phyloP scores from a whole-genome alignment of 1,140 invertebrate species.

The Philotrypesis tridentata region DNA sequence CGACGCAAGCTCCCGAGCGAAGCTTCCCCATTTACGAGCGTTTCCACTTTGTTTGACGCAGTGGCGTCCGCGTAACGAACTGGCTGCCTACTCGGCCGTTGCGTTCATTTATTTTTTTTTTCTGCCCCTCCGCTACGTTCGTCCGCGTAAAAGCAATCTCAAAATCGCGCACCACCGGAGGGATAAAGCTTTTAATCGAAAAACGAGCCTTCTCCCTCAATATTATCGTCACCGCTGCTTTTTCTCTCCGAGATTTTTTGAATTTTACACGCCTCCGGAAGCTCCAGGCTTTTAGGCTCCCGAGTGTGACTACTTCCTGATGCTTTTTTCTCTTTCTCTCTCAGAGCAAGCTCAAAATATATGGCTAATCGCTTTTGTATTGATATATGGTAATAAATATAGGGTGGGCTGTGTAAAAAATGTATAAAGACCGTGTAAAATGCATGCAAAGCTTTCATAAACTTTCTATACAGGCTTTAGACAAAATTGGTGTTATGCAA shows the following conservation, averaged over 20 bases:
- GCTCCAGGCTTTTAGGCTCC: not conserved
- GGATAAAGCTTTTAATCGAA: conserved; percentile 12
- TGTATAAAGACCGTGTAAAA: no score
- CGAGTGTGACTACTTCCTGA: not conserved
- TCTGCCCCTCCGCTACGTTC: no score
- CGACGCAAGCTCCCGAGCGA: not conserved
- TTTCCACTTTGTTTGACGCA: conserved; percentile 40
- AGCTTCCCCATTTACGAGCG: conserved; percentile 28
- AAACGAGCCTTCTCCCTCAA: not conserved
- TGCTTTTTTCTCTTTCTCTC: not conserved
- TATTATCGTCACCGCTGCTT: no score
- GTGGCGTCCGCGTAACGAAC: conserved; percentile 23
- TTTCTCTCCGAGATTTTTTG: not conserved
- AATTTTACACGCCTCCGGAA: not conserved
- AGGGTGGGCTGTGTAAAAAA: no score
- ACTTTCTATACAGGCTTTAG: no score
- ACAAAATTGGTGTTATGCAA: no score
- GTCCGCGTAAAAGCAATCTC: conserved; percentile 25
- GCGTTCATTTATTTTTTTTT: not conserved
- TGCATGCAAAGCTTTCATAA: no score
- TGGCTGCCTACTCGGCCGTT: not conserved
- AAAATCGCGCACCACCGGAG: conserved; percentile 5
- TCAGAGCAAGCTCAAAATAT: not conserved
- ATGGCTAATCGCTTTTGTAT: conserved; percentile 27
- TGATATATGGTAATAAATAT: conserved; percentile 5